Base-by-base conservation (phyloP, 1,140 invertebrate species). In the Heliconius nattereri region DNA sequence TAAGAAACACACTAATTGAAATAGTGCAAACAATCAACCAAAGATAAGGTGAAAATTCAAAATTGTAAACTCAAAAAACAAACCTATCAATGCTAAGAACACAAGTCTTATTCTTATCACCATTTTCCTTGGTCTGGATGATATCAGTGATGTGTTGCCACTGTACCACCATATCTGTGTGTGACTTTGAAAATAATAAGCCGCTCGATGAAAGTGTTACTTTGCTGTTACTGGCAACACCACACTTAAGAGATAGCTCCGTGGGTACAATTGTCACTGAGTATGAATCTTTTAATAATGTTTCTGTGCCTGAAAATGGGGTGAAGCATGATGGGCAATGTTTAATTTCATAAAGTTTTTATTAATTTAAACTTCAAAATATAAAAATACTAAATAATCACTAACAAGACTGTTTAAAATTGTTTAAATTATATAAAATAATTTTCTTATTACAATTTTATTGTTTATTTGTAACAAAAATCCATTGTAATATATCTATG, bases 301-400 rank as follows among this genome's bases (percentile, higher is more conserved):
- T 86, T 81, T 94, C 89, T 32, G 88, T 86, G 85, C 87, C 92
- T 94, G 91, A 72, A 78, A 94, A 91, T 87, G 85, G 89, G 78
- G 85, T 89, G 86, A 87, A 89, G 87, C 88, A 85, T 90, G 86
- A 87, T 81, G 80, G 52, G 83, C 76, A 72, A 60, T 72, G 45
- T 49, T 70, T 77, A 35, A 77, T 71, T 54, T 37, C 76, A 77
- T 52, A 72, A 7, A 26, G 78, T 84, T 81, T 45, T 5, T 16
- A 45, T 16, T 6, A 45, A 45, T 16, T 1, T 45, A 45, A 45
- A 45, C 40, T 13, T 45, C 40, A 6, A 45, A 45, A 16, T 16
- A 1, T 45, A 45, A 45, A 16, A 16, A 45, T 45, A 45, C 13
- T 45, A 5, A 45, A 45, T 45, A 45, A 45, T 45, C 16, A 45